These are phyloP conservation scores for Hermaeophaga mercurialis DNA, from an alignment of 2,888 invertebrate genomes.

Conservation along the genomic window DNA sequence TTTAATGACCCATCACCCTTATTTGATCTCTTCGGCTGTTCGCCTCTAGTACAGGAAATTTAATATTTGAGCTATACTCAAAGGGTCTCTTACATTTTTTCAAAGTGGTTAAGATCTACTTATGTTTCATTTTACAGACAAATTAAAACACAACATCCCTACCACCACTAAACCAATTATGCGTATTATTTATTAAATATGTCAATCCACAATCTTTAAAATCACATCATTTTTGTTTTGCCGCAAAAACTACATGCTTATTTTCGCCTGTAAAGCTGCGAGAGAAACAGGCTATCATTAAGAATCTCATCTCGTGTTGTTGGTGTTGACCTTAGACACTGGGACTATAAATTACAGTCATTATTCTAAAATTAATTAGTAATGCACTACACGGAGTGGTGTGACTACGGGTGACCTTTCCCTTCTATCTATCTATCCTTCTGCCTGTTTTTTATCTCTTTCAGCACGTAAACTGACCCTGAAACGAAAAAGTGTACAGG, in stretches of 20 bases:
- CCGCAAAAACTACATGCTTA: too few relatives aligned
- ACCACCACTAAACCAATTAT: too few relatives aligned
- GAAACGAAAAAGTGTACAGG: background rate
- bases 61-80: too few relatives aligned
- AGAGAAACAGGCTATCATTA: background rate
- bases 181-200: too few relatives aligned
- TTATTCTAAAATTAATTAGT: conserved; percentile 23
- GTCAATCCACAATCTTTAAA: too few relatives aligned
- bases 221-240: too few relatives aligned
- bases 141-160: too few relatives aligned
- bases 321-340: conserved; percentile 3
- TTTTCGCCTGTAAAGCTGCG: too few relatives aligned
- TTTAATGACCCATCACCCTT: conserved; percentile 10
- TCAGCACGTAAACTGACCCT: conserved; percentile 19
- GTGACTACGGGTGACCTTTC: conserved; percentile 24
- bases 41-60: background rate
- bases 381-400: conserved; percentile 23
- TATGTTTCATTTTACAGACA: too few relatives aligned
- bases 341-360: conserved; percentile 19
- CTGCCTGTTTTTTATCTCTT: conserved; percentile 4
- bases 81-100: too few relatives aligned
- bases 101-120: too few relatives aligned
- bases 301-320: conserved; percentile 8
- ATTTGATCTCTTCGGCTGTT: background rate
- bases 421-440: conserved; percentile 1